These are phyloP conservation scores for Leptinotarsa defecta DNA, from an alignment of 1,140 invertebrate genomes.

Conservation along the genomic window DNA sequence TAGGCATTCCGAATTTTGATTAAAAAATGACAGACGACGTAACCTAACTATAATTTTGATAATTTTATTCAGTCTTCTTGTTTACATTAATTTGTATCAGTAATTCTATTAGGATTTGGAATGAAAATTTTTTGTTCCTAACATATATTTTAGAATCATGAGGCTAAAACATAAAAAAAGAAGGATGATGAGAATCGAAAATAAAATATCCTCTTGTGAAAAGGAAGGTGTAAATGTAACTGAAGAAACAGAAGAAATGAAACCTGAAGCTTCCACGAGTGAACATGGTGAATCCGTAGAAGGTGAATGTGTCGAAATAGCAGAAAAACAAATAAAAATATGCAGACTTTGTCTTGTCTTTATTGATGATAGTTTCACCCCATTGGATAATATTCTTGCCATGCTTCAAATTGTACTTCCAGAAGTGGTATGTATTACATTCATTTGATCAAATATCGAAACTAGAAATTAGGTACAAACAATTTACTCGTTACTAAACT, in stretches of 20 bases:
- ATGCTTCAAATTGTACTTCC: conserved; percentile 25
- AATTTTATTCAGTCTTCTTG: no score
- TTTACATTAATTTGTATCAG: no score
- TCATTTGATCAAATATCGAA: not conserved
- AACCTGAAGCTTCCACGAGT: not conserved
- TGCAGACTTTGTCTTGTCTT: conserved; percentile 26
- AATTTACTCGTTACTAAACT: no score
- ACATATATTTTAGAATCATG: conserved; percentile 3
- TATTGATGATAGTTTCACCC: conserved; percentile 15
- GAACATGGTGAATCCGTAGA: not conserved
- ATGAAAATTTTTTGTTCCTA: no score
- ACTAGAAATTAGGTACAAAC: no score
- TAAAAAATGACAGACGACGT: no score
- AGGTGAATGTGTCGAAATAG: not conserved
- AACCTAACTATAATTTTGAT: no score
- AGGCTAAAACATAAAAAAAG: conserved; percentile 1
- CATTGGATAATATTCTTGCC: conserved; percentile 20
- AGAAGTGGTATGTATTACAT: conserved; percentile 15
- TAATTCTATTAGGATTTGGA: no score
- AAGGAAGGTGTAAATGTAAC: not conserved
- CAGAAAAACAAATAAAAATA: conserved; percentile 16
- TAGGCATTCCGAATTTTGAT: no score
- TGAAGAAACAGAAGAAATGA: not conserved
- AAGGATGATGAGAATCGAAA: conserved; percentile 18
- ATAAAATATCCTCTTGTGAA: not conserved